Evolutionary conservation across 2,888 invertebrate genomes (phyloP).

Genomic region (Callosobruchus maculatus): DNA sequence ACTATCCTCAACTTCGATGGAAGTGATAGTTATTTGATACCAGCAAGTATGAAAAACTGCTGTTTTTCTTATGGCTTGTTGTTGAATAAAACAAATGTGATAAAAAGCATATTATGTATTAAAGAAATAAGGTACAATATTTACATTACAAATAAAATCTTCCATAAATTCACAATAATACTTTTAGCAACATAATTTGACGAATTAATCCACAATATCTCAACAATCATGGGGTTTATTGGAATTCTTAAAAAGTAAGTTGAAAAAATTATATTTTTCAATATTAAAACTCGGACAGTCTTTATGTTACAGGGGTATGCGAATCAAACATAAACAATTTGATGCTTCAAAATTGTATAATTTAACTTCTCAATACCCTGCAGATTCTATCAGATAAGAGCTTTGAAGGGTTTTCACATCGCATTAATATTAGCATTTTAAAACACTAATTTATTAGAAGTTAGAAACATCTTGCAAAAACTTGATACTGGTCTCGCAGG

Average conservation of each 20-base stretch:
- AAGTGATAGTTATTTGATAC: no score
- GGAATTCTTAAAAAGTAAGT: slow-evolving; percentile 12
- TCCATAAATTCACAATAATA: slow-evolving; percentile 20
- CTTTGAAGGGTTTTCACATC: slow-evolving; percentile 1
- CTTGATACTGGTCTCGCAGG: background rate
- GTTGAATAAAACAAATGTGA: background rate
- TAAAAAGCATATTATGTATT: slow-evolving; percentile 32
- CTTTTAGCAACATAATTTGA: slow-evolving; percentile 22
- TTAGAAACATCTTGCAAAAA: background rate
- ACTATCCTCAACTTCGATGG: no score
- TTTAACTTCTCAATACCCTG: background rate
- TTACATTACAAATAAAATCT: slow-evolving; percentile 30
- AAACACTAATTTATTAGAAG: background rate
- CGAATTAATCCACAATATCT: slow-evolving; percentile 7
- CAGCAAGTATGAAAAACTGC: no score
- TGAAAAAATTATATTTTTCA: slow-evolving; percentile 12
- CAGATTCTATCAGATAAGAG: background rate
- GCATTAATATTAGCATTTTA: slow-evolving; percentile 5
- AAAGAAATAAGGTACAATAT: slow-evolving; percentile 35
- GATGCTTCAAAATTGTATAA: background rate
- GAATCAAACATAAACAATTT: slow-evolving; percentile 5
- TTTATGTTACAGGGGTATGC: slow-evolving; percentile 13
- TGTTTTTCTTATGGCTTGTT: no score
- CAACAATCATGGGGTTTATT: slow-evolving; percentile 16
- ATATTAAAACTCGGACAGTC: slow-evolving; percentile 28